These are phyloP conservation scores for Eristalis pertinax DNA, from an alignment of 2,888 invertebrate species.

Conservation along the genomic window DNA sequence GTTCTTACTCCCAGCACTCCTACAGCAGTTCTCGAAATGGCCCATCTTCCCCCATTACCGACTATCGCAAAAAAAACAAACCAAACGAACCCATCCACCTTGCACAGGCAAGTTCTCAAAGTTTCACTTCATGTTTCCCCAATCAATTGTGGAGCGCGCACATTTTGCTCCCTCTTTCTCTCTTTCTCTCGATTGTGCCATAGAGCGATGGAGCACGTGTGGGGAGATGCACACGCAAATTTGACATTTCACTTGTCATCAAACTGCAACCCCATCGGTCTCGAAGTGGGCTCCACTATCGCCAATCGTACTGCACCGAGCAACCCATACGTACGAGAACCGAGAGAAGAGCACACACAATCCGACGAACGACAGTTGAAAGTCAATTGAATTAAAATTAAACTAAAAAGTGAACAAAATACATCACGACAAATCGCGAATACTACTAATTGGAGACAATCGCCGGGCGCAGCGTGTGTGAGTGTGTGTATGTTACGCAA, in stretches of 20 bases:
- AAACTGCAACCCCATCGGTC: background rate
- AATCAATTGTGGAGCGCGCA: background rate
- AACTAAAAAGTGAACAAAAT: background rate
- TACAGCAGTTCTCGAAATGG: no score
- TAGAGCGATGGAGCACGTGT: conserved; percentile 15
- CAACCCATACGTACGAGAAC: background rate
- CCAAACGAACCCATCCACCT: background rate
- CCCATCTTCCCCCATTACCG: no score
- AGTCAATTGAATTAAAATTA: conserved; percentile 45
- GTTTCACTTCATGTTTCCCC: background rate
- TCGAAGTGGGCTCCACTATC: background rate
- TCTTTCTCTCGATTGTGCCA: background rate
- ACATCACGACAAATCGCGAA: background rate
- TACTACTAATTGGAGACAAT: conserved; percentile 41
- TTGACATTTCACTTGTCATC: conserved; percentile 36
- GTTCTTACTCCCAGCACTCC: no score
- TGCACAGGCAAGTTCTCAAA: background rate
- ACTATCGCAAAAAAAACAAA: background rate
- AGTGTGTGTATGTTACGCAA: conserved; percentile 63
- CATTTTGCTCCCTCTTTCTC: background rate
- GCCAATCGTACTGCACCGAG: background rate
- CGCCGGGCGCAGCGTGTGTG: conserved; percentile 25
- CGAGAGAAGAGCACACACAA: background rate
- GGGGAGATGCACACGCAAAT: conserved; percentile 27
- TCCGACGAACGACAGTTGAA: conserved; percentile 36